These are phyloP conservation scores for Neomonachus schauinslandi DNA, from an alignment of 2,113 vertebrate genomes.

Conservation along the genomic window DNA sequence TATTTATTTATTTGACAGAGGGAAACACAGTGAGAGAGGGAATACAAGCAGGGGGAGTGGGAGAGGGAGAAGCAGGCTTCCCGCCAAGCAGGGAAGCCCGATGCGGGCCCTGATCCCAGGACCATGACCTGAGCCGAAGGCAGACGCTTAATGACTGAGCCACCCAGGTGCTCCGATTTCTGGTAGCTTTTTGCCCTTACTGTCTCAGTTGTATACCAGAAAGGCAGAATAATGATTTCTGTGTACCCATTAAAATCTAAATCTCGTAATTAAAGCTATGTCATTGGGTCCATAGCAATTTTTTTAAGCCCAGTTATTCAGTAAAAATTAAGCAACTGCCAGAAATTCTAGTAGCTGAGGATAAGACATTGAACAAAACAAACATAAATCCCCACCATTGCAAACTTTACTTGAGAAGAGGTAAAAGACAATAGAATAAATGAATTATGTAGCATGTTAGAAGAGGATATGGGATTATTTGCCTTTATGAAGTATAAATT, in stretches of 20 bases:
- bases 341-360: neutral
- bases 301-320: neutral
- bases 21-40: too few species aligned
- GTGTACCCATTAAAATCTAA: neutral
- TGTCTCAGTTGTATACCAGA: neutral
- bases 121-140: too few species aligned
- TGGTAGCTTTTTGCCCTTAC: neutral
- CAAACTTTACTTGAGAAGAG: neutral
- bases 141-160: too few species aligned
- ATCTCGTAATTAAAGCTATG: neutral
- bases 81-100: too few species aligned
- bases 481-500: slow-evolving; percentile 10
- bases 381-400: neutral
- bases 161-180: neutral
- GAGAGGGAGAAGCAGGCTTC: too few species aligned
- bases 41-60: too few species aligned
- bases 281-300: neutral
- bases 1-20: too few species aligned
- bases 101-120: too few species aligned
- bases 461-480: neutral
- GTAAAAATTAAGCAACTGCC: neutral
- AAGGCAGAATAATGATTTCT: neutral
- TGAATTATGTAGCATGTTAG: neutral
- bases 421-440: neutral
- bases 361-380: neutral